These are phyloP conservation scores for Myotis findleyi DNA, from an alignment of 2,797 vertebrate genomes.

Conservation along the genomic window DNA sequence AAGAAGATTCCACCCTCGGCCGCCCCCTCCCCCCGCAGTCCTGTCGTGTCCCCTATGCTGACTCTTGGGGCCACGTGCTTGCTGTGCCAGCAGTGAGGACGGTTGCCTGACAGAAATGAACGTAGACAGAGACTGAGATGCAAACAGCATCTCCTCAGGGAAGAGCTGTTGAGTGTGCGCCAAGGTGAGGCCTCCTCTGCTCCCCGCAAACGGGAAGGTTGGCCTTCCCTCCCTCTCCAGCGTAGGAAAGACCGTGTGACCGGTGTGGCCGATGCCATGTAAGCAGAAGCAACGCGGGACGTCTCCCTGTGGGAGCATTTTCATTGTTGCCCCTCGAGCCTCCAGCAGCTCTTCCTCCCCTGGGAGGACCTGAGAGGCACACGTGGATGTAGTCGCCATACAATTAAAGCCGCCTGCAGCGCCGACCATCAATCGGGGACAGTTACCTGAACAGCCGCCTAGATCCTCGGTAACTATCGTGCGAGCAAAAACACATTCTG, in stretches of 20 bases:
- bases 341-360: too few relatives aligned
- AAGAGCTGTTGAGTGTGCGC: neutral
- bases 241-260: neutral
- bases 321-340: neutral
- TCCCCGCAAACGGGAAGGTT: neutral
- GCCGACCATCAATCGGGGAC: neutral
- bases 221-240: neutral
- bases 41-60: neutral
- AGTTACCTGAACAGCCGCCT: too few relatives aligned
- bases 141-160: neutral
- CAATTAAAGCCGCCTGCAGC: too few relatives aligned
- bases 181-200: fast-evolving
- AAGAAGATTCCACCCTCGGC: fast-evolving
- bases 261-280: too few relatives aligned
- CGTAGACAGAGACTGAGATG: too few relatives aligned
- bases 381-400: neutral
- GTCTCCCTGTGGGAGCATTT: too few relatives aligned
- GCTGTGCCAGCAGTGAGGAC: fast-evolving
- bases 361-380: neutral
- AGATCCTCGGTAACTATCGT: neutral
- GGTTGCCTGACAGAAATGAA: too few relatives aligned
- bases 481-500: neutral
- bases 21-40: fast-evolving
- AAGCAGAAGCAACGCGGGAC: neutral
- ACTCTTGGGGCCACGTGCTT: too few relatives aligned